phyloP scores from a whole-genome alignment of 2,797 vertebrate species.

The Myripristis murdjan region DNA sequence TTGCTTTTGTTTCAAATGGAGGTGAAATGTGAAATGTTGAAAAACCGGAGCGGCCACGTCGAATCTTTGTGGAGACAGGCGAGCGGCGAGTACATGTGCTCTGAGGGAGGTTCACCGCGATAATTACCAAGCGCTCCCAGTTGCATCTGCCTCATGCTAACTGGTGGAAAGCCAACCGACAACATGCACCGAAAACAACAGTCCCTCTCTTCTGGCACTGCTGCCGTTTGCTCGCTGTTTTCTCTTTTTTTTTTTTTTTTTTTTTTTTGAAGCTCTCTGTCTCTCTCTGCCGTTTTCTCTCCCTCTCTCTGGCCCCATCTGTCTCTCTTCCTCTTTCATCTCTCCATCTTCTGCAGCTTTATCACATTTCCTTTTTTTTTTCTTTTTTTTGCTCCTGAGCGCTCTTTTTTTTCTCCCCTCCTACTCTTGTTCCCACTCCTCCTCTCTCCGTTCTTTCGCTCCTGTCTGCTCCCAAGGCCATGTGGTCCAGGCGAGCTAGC shows the following conservation, averaged over 20 bases:
- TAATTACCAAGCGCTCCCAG: slow-evolving; percentile 78
- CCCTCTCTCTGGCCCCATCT: slow-evolving; percentile 75
- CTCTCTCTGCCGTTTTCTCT: slow-evolving; percentile 62
- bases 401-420: slow-evolving; percentile 61
- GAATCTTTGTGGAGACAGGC: slow-evolving; percentile 67
- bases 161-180: slow-evolving; percentile 77
- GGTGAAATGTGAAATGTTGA: slow-evolving; percentile 43
- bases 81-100: slow-evolving; percentile 77
- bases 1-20: slow-evolving; percentile 35
- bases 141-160: slow-evolving; percentile 80
- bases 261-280: slow-evolving; percentile 38
- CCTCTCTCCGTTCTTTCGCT: slow-evolving; percentile 62
- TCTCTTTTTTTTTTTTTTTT: neutral
- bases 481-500: slow-evolving; percentile 78
- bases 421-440: slow-evolving; percentile 74
- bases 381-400: slow-evolving; percentile 57
- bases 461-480: slow-evolving; percentile 68
- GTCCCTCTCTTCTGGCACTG: slow-evolving; percentile 73
- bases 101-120: slow-evolving; percentile 74
- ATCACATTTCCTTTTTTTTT: slow-evolving; percentile 67
- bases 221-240: slow-evolving; percentile 38
- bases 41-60: slow-evolving; percentile 46
- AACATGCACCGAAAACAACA: slow-evolving; percentile 76
- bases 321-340: slow-evolving; percentile 72
- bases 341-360: slow-evolving; percentile 69